These are phyloP conservation scores for Caradrina clavipalpis DNA, from an alignment of 2,888 invertebrate species.

Conservation along the genomic window DNA sequence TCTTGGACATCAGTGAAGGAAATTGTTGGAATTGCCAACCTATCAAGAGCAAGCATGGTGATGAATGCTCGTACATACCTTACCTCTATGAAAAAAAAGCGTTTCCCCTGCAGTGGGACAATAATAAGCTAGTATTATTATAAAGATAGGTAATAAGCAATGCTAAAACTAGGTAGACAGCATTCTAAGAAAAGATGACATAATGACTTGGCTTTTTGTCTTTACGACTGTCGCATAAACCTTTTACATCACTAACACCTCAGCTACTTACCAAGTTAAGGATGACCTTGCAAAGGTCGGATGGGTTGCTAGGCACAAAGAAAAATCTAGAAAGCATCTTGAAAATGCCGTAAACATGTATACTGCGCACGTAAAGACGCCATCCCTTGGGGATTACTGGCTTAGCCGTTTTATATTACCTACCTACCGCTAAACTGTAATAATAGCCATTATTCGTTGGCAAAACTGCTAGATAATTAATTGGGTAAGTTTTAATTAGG, in stretches of 20 bases:
- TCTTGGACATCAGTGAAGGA: too few relatives aligned
- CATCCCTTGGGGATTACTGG: slow-evolving; percentile 31
- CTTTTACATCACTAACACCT: not conserved
- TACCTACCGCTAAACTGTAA: not conserved
- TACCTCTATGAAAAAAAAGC: too few relatives aligned
- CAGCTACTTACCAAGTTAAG: not conserved
- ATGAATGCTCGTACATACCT: too few relatives aligned
- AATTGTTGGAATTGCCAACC: too few relatives aligned
- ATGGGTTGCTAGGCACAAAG: not conserved
- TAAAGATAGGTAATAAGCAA: too few relatives aligned
- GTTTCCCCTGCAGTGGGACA: too few relatives aligned
- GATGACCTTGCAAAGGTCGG: not conserved
- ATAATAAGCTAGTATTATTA: too few relatives aligned
- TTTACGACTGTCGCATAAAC: not conserved
- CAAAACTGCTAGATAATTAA: slow-evolving; percentile 33
- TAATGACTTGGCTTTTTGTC: not conserved
- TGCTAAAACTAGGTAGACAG: not conserved
- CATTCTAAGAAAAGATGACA: not conserved
- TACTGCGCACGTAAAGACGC: not conserved
- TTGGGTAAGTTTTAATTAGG: slow-evolving; percentile 46
- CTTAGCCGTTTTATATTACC: slow-evolving; percentile 40
- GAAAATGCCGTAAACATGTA: slow-evolving; percentile 7
- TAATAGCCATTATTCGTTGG: not conserved
- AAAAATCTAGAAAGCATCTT: not conserved
- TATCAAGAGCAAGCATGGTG: too few relatives aligned